Percentiles rank a stretch among this genome's conserved stretches.
phyloP scores from a whole-genome alignment of 2,888 invertebrate genomes.

The Cancer borealis region DNA sequence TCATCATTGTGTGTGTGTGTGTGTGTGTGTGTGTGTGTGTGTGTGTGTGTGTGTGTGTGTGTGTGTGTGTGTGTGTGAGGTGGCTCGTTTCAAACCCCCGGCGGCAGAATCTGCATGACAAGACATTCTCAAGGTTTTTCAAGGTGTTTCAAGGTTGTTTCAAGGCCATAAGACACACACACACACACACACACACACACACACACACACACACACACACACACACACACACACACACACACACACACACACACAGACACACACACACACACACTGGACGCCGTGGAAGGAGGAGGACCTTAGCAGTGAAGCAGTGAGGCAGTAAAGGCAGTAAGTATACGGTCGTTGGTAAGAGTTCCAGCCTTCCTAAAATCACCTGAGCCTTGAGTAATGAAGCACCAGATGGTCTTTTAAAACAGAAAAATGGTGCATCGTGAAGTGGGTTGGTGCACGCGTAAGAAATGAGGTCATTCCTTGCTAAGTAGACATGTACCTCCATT shows the following conservation, averaged over 20 bases:
- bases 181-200: not conserved
- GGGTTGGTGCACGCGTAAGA: not conserved
- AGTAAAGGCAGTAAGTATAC: not conserved
- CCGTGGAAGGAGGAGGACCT: no score
- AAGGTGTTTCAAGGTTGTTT: not conserved
- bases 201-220: no score
- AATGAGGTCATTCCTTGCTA: not conserved
- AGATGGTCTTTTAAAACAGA: not conserved
- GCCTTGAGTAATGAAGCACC: not conserved
- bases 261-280: no score
- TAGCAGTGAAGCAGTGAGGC: no score
- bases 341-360: not conserved
- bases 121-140: not conserved
- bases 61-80: not conserved
- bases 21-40: no score
- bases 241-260: no score
- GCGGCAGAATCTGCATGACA: not conserved
- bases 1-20: not conserved
- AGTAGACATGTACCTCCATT: not conserved
- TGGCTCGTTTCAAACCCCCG: not conserved
- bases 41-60: not conserved
- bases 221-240: no score
- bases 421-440: not conserved
- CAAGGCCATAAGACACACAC: not conserved
- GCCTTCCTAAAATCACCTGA: not conserved